Percentiles rank a stretch among this genome's conserved stretches.
Evolutionary conservation across 2,113 vertebrate species (phyloP).

Genomic region (Microcebus jonahi): DNA sequence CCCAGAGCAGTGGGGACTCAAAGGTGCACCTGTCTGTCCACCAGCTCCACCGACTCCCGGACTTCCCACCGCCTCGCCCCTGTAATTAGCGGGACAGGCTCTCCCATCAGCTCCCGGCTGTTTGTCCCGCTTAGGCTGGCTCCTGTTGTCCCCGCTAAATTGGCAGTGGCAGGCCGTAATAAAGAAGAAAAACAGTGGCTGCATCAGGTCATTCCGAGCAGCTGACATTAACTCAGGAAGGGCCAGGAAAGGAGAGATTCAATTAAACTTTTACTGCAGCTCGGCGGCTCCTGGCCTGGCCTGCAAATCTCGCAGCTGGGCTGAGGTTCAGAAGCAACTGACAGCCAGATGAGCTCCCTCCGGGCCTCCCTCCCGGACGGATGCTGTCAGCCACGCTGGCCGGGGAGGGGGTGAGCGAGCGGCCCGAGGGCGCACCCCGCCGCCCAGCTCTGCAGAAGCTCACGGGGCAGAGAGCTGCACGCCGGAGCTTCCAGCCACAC

Average conservation of each 20-base stretch:
- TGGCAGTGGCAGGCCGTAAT: slow-evolving; percentile 12
- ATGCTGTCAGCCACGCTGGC: neutral
- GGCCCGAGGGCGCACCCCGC: no score
- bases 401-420: no score
- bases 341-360: accelerated
- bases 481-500: accelerated
- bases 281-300: neutral
- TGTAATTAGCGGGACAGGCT: neutral
- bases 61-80: neutral
- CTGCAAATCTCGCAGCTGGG: neutral
- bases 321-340: neutral
- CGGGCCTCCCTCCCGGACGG: neutral
- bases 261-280: neutral
- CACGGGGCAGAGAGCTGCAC: no score
- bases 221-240: neutral
- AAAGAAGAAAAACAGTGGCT: slow-evolving; percentile 11
- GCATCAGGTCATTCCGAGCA: neutral
- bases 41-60: neutral
- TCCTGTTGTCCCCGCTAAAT: neutral
- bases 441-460: no score
- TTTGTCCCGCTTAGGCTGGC: neutral
- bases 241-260: slow-evolving; percentile 13
- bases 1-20: neutral
- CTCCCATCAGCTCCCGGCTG: neutral
- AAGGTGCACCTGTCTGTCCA: neutral